phyloP scores from a whole-genome alignment of 2,797 vertebrate genomes.

The Erpetoichthys calabaricus region DNA sequence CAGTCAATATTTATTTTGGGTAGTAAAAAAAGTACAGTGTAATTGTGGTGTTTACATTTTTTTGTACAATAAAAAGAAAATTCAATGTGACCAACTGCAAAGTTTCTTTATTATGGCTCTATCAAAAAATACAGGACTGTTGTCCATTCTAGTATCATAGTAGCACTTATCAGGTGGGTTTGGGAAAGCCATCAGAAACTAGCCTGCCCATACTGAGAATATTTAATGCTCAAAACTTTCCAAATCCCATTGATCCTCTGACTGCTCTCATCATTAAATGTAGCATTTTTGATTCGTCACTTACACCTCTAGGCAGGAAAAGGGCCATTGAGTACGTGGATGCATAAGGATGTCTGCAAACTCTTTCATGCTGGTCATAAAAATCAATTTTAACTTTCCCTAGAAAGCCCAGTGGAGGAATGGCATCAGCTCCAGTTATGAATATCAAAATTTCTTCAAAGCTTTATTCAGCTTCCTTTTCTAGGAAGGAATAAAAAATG shows the following conservation, averaged over 20 bases:
- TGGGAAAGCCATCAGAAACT: no score
- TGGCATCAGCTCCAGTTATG: constrained; percentile 31
- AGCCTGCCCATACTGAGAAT: no score
- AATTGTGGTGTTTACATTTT: no score
- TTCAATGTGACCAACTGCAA: no score
- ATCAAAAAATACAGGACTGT: no score
- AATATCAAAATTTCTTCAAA: constrained; percentile 41
- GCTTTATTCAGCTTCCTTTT: constrained; percentile 17
- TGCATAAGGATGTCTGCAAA: constrained; percentile 22
- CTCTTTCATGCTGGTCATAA: constrained; percentile 29
- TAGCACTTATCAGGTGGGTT: no score
- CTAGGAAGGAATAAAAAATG: constrained; percentile 7
- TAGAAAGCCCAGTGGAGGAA: constrained; percentile 33
- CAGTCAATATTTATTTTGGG: no score
- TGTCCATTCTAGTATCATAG: no score
- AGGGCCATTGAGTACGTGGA: constrained; percentile 7
- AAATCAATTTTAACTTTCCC: constrained; percentile 29
- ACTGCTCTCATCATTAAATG: constrained; percentile 31
- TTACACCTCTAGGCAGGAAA: constrained; percentile 26
- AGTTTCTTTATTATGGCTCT: no score
- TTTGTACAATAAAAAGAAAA: no score
- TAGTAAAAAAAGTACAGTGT: no score
- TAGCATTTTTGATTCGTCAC: constrained; percentile 20
- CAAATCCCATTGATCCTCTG: constrained; percentile 18
- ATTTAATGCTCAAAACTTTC: background rate